Evolutionary conservation across 2,113 vertebrate genomes (phyloP).

Genomic region (Phalacrocorax aristotelis): DNA sequence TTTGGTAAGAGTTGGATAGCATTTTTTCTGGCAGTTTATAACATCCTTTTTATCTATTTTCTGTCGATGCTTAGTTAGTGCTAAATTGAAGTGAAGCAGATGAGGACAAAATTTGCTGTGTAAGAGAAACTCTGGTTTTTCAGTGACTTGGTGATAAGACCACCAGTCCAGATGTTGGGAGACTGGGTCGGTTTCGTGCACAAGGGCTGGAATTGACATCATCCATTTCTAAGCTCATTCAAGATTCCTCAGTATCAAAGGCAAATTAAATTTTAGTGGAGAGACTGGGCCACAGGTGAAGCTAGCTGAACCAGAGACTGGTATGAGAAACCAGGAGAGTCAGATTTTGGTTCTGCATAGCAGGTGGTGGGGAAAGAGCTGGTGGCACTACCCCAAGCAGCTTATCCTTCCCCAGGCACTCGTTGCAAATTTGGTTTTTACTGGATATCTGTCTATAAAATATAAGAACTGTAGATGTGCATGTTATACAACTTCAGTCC

Average conservation of each 20-base stretch:
- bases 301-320: not conserved
- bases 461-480: too few relatives aligned
- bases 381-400: not conserved
- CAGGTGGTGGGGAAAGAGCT: not conserved
- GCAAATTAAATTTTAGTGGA: not conserved
- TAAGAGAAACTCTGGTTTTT: not conserved
- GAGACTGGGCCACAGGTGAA: not conserved
- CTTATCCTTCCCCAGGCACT: not conserved
- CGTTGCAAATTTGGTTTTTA: not conserved
- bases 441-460: not conserved
- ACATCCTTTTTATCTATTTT: not conserved
- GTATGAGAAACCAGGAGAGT: not conserved
- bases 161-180: not conserved
- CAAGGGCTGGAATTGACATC: not conserved
- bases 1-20: not conserved
- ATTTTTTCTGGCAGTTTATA: not conserved
- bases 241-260: not conserved
- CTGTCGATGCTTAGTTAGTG: not conserved
- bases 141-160: not conserved
- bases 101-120: not conserved
- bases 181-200: not conserved
- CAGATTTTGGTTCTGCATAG: not conserved
- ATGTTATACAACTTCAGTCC: not conserved
- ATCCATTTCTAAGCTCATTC: not conserved
- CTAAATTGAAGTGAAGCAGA: not conserved